phyloP scores from a whole-genome alignment of 2,797 vertebrate species.

The Syngnathus acus region DNA sequence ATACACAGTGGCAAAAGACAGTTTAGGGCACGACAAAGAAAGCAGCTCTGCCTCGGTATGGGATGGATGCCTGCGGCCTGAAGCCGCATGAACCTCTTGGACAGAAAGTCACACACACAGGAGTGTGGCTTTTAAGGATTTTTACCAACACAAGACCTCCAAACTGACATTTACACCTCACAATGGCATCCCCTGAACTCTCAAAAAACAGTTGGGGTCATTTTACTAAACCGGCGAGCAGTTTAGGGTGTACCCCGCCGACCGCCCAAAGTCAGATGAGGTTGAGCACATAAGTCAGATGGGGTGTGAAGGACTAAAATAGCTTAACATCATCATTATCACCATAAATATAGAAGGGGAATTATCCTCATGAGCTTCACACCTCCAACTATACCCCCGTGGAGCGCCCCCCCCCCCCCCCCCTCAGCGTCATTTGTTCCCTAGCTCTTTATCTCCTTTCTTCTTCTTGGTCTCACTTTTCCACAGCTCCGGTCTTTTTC shows the following conservation, averaged over 20 bases:
- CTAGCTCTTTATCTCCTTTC: background rate
- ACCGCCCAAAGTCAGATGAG: background rate
- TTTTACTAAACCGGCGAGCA: no score
- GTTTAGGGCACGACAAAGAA: slow-evolving; percentile 54
- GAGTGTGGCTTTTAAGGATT: background rate
- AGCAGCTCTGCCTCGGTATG: slow-evolving; percentile 30
- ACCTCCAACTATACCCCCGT: slow-evolving; percentile 22
- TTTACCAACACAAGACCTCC: background rate
- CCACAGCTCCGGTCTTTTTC: background rate
- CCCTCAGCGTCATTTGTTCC: background rate
- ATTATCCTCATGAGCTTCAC: slow-evolving; percentile 33
- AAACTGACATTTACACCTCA: background rate
- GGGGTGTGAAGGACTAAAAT: slow-evolving; percentile 48
- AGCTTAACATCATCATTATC: slow-evolving; percentile 27
- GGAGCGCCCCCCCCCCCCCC: slow-evolving; percentile 8
- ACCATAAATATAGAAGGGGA: slow-evolving; percentile 47
- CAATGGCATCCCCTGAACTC: background rate
- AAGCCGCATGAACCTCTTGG: slow-evolving; percentile 19
- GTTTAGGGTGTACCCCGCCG: no score
- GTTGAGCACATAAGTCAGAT: slow-evolving; percentile 2
- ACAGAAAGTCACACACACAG: slow-evolving; percentile 17
- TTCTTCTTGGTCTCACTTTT: slow-evolving; percentile 2
- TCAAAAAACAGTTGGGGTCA: background rate
- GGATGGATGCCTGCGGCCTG: slow-evolving; percentile 39
- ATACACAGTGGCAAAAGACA: slow-evolving; percentile 57